phyloP scores from a whole-genome alignment of 2,113 vertebrate species.

The human region DNA sequence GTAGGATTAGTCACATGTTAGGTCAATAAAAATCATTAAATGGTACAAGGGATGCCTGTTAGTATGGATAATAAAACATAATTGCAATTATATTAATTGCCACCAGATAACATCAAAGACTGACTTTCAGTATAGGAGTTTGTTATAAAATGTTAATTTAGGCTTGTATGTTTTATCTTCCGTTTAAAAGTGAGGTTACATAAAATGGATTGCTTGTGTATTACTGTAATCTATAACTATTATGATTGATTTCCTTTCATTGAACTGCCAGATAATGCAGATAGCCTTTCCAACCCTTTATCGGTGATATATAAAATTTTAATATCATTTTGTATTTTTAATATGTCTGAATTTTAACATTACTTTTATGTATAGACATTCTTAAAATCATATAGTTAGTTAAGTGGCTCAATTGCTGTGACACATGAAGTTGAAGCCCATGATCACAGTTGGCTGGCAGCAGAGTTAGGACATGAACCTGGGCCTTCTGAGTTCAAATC shows the following conservation, averaged over 20 bases:
- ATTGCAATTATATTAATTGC: slow-evolving; percentile 36
- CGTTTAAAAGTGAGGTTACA: slow-evolving; percentile 39
- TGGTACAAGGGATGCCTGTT: neutral
- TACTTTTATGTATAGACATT: neutral
- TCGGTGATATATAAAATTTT: neutral
- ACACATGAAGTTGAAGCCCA: neutral
- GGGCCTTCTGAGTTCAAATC: neutral
- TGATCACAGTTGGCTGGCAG: neutral
- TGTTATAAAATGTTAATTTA: slow-evolving; percentile 44
- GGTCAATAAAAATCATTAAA: slow-evolving; percentile 37
- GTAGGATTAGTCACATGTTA: neutral
- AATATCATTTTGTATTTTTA: neutral
- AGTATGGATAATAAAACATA: slow-evolving; percentile 14
- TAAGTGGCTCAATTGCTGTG: slow-evolving; percentile 5
- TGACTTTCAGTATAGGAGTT: neutral
- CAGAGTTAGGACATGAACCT: neutral
- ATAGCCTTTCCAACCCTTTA: neutral
- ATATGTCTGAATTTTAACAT: neutral
- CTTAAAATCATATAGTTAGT: neutral
- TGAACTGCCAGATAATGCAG: neutral
- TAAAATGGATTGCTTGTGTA: slow-evolving; percentile 37
- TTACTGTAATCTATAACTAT: neutral
- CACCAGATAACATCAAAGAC: slow-evolving; percentile 26
- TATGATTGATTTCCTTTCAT: slow-evolving; percentile 26
- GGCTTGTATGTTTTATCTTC: slow-evolving; percentile 42